Percentiles rank a stretch among this genome's conserved stretches.
Evolutionary conservation across 2,797 vertebrate genomes (phyloP).

Genomic region (Dryobates pubescens): DNA sequence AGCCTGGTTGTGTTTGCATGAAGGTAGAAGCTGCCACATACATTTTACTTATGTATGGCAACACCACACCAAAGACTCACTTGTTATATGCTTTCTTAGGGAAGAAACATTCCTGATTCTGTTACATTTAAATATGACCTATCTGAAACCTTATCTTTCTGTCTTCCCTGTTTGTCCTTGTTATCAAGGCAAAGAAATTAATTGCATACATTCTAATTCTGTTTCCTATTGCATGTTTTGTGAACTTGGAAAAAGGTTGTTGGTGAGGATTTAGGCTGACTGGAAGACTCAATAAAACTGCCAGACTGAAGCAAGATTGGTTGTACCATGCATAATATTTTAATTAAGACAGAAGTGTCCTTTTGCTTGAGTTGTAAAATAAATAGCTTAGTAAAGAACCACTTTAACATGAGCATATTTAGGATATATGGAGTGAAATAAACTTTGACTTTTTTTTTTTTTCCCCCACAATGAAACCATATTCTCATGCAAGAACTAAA

Average conservation of each 20-base stretch:
- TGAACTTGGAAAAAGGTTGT: not conserved
- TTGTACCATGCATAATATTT: not conserved
- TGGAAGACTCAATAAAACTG: not conserved
- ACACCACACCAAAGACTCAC: not conserved
- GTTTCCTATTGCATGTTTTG: not conserved
- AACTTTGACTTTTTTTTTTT: not conserved
- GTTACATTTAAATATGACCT: not conserved
- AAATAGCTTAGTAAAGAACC: not conserved
- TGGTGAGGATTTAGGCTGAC: not conserved
- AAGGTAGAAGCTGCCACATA: not conserved
- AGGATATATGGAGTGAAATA: not conserved
- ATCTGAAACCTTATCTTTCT: not conserved
- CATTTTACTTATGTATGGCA: not conserved
- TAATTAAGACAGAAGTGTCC: not conserved
- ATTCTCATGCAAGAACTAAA: not conserved
- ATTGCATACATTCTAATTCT: not conserved
- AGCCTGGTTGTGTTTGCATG: not conserved
- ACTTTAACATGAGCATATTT: not conserved
- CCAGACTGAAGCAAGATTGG: not conserved
- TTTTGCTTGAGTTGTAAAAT: slow-evolving; percentile 1
- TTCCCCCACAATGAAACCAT: not conserved
- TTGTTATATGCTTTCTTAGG: not conserved
- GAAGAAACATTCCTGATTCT: not conserved
- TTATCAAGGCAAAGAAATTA: not conserved
- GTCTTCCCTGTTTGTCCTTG: not conserved